A percentile compares a stretch with the other conserved stretches of the same genome.
Conservation (phyloP, 1,140 invertebrate genomes). For the Apis cerana region DNA sequence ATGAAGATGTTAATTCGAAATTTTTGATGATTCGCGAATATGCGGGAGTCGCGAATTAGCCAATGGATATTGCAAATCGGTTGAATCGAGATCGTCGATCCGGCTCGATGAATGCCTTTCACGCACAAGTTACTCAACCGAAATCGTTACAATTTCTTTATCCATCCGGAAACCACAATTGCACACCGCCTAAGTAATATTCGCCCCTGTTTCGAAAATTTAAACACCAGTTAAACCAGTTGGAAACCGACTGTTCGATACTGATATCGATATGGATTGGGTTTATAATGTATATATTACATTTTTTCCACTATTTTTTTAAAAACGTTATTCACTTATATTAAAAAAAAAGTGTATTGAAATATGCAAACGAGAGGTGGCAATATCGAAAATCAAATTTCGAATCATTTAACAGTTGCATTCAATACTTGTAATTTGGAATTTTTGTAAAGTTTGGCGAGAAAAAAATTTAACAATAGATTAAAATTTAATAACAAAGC, state of each 20-base stretch:
- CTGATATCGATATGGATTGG: not conserved
- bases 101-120: conserved; percentile 59
- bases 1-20: too few relatives aligned
- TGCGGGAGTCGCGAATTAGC: not conserved
- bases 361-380: too few relatives aligned
- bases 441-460: too few relatives aligned
- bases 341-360: too few relatives aligned
- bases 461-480: too few relatives aligned
- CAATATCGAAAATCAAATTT: too few relatives aligned
- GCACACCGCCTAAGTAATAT: not conserved
- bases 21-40: not conserved
- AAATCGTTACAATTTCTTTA: conserved; percentile 62
- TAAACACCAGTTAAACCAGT: conserved; percentile 8
- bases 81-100: conserved; percentile 49
- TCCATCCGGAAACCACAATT: conserved; percentile 31
- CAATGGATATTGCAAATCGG: conserved; percentile 36
- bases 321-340: too few relatives aligned
- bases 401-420: too few relatives aligned
- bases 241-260: not conserved
- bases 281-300: not conserved
- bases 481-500: not conserved
- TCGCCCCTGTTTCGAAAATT: not conserved
- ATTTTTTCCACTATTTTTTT: not conserved
- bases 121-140: conserved; percentile 56
- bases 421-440: too few relatives aligned